phyloP scores from a whole-genome alignment of 2,888 invertebrate species.

The Erynnis tages region DNA sequence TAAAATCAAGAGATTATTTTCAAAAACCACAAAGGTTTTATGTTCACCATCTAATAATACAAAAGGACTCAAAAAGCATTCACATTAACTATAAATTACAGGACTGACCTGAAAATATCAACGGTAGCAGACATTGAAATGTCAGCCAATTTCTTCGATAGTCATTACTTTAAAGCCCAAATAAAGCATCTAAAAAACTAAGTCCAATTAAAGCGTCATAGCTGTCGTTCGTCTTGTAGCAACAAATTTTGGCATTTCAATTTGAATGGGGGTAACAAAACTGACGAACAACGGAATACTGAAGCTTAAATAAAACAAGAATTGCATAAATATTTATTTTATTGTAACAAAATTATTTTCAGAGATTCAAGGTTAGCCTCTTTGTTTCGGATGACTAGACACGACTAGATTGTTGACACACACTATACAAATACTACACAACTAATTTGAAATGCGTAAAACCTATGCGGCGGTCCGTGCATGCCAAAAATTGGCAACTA shows the following conservation, averaged over 20 bases:
- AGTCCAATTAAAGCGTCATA: conserved; percentile 56
- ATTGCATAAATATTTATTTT: conserved; percentile 57
- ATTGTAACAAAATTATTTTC: conserved; percentile 53
- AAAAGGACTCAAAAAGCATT: conserved; percentile 16
- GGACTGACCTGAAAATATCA: conserved; percentile 46
- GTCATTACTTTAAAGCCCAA: conserved; percentile 52
- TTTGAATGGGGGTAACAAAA: conserved; percentile 35
- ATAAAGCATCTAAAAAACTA: conserved; percentile 56
- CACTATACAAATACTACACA: conserved; percentile 46
- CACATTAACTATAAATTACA: conserved; percentile 30
- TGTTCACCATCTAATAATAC: conserved; percentile 1
- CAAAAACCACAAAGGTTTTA: not conserved
- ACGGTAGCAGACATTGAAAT: conserved; percentile 29
- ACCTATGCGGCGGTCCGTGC: conserved; percentile 39
- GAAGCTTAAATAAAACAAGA: conserved; percentile 71
- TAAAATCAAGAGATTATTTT: not conserved
- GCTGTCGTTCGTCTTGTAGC: conserved; percentile 74
- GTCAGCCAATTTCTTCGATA: conserved; percentile 34
- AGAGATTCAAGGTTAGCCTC: conserved; percentile 35
- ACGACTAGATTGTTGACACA: conserved; percentile 62
- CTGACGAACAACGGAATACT: conserved; percentile 27
- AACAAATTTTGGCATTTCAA: conserved; percentile 27
- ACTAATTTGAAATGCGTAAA: conserved; percentile 40
- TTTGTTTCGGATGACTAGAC: conserved; percentile 55
- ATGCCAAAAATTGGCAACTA: conserved; percentile 69